Base-by-base conservation (phyloP, 2,888 invertebrate genomes). In the Syrphus vitripennis region DNA sequence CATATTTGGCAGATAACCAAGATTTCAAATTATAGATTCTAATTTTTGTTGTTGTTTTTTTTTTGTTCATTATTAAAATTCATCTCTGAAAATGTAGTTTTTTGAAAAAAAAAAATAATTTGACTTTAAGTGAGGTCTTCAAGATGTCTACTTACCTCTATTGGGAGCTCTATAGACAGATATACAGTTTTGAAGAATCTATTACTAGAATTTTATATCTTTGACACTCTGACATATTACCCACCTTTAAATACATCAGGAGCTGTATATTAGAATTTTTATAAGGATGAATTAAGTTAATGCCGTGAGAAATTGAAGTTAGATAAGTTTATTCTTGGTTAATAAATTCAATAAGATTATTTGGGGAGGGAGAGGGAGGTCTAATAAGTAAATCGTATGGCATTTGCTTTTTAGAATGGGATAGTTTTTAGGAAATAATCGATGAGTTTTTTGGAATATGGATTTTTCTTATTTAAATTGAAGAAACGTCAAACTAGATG, bases 1-100 rank as follows among this genome's bases (percentile, higher is more conserved):
- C 86, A 70, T 82, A 82, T 86, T 78, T 78, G 86, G 86, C 19
- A 59, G 63, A 74, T 77, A 70, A 65, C 82, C 29, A 86, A 72
- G 59, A 63, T 78, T 19, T 59, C 16, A 81, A 84, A 26, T 72
- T 76, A 67, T 71, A 57, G 57, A 76, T 67, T 50, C 31, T 67
- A 48, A 50, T 48, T 50, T 50, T 65, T 67, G 14, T 42, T 40
- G 10, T 61, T 24, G 24, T 3, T 21, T 4, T 19, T 40, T 45
- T 26, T 37, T 16, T 6, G 34, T 37, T 14, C 21, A 29, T 53
- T 19, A 2, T 2, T 0, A 16, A 59, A 24, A 65, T 50, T 79
- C 21, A 26, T 45, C 29, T 12, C 5, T 1, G n/a, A n/a, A n/a
- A 45, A n/a, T 40, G 34, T n/a, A 16, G 5, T 61, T 12, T 29